Evolutionary conservation across 2,113 vertebrate genomes (phyloP), one percentile per base, ranked within the genome.

Genomic region (Pyrgilauda ruficollis): DNA sequence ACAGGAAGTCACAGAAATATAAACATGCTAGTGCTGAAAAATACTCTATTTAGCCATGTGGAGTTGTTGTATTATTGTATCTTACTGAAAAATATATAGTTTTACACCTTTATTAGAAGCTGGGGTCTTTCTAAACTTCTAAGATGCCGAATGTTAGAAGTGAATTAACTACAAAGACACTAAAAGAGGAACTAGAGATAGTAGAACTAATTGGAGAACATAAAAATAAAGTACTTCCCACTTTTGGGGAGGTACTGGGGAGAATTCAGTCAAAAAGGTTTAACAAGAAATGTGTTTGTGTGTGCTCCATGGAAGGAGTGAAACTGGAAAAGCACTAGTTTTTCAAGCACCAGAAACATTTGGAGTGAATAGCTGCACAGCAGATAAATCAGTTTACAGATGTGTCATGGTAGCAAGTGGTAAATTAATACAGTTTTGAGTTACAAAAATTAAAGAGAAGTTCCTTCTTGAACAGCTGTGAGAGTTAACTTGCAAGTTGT

Each of bases 331-430:
- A 91, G 11, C 19, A 8, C 6, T 44, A 18, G 12, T 37, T 73
- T 88, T 69, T 50, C 63, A 70, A 55, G 78, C 35, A 41, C 24
- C 5, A 28, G 39, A 62, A 84, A 14, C 33, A 31, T 70, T 74
- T 77, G 67, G 39, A 33, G 13, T 30, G 50, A 61, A 12, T 43
- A 41, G 30, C 46, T 79, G 22, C 0, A 0, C 31, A 35, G n/a
- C 53, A 87, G 55, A 63, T 80, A 47, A 67, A 70, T 83, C 31
- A 21, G 39, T 70, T 88, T 81, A 52, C 22, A 61, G 22, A 15
- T 59, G 43, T 3, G 0, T 59, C 44, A 8, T 30, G 43, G 41
- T 44, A 86, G 19, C 35, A 63, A 70, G 61, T 67, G 28, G 3
- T 31, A 87, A 79, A 69, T 43, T 26, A 63, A 14, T 39, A 56